Evolutionary conservation across 2,888 invertebrate species (phyloP).

Genomic region (Hyposoter dolosus): DNA sequence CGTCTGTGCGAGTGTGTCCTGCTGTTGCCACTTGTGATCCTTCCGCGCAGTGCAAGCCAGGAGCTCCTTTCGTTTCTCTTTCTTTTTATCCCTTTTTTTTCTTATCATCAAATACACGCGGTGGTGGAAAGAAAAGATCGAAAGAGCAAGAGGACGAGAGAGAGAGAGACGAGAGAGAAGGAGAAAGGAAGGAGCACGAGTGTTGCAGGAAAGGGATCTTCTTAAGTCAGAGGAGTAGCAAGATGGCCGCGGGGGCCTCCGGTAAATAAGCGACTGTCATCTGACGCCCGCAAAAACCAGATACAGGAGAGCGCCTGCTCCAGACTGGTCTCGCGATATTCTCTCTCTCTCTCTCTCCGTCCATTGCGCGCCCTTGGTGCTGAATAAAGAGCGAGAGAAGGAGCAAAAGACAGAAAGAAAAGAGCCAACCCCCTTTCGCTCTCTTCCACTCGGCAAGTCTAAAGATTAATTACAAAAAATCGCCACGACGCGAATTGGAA

Average conservation of each 20-base stretch:
- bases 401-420: conserved; percentile 47
- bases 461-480: conserved; percentile 84
- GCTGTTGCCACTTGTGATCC: conserved; percentile 70
- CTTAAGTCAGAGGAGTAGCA: conserved; percentile 82
- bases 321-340: conserved; percentile 79
- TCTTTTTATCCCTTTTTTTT: conserved; percentile 59
- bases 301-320: conserved; percentile 77
- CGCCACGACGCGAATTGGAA: conserved; percentile 81
- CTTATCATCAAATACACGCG: conserved; percentile 72
- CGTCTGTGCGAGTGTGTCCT: conserved; percentile 38
- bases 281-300: conserved; percentile 84
- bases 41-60: conserved; percentile 50
- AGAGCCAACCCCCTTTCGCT: conserved; percentile 66
- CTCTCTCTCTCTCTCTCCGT: conserved; percentile 39
- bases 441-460: conserved; percentile 74
- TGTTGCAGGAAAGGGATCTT: conserved; percentile 73
- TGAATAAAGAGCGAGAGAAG: conserved; percentile 53
- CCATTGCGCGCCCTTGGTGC: conserved; percentile 52
- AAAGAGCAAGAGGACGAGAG: conserved; percentile 48
- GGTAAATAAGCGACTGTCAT: conserved; percentile 85
- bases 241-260: conserved; percentile 82
- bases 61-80: conserved; percentile 42
- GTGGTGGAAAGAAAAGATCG: conserved; percentile 67
- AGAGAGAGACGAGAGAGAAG: conserved; percentile 42
- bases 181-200: conserved; percentile 60